Percentiles rank a stretch among this genome's conserved stretches.
Evolutionary conservation across 1,140 invertebrate species (phyloP).

Genomic region (Grapholita molesta): DNA sequence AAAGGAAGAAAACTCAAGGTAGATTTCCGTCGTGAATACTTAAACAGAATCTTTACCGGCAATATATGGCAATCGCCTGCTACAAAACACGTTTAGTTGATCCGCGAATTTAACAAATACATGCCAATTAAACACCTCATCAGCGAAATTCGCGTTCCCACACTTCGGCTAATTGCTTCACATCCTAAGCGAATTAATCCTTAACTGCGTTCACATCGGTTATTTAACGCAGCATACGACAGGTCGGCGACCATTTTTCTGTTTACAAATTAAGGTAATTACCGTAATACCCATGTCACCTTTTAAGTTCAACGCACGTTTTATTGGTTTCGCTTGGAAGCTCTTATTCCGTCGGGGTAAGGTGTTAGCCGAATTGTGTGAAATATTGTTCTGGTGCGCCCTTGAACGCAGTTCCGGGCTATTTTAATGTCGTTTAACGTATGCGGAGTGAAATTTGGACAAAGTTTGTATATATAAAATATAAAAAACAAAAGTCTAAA

Average conservation of each 20-base stretch:
- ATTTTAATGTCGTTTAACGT: constrained; percentile 63
- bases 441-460: too few relatives aligned
- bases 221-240: constrained; percentile 45
- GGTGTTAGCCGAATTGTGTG: constrained; percentile 42
- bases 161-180: constrained; percentile 31
- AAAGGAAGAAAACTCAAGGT: too few relatives aligned
- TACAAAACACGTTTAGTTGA: constrained; percentile 4
- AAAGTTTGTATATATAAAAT: too few relatives aligned
- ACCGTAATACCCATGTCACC: constrained; percentile 63
- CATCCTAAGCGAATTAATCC: constrained; percentile 29
- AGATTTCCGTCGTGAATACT: neutral
- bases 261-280: constrained; percentile 70
- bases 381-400: constrained; percentile 51
- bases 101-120: constrained; percentile 26
- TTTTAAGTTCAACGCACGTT: constrained; percentile 67
- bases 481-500: too few relatives aligned
- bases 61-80: neutral
- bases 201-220: constrained; percentile 19
- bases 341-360: constrained; percentile 40
- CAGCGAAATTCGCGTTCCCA: constrained; percentile 36
- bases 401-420: constrained; percentile 56
- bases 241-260: constrained; percentile 49
- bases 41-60: neutral
- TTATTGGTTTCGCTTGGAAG: constrained; percentile 28
- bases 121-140: constrained; percentile 33